Conservation (phyloP, 2,888 invertebrate genomes). For the Parthenolecanium corni region DNA sequence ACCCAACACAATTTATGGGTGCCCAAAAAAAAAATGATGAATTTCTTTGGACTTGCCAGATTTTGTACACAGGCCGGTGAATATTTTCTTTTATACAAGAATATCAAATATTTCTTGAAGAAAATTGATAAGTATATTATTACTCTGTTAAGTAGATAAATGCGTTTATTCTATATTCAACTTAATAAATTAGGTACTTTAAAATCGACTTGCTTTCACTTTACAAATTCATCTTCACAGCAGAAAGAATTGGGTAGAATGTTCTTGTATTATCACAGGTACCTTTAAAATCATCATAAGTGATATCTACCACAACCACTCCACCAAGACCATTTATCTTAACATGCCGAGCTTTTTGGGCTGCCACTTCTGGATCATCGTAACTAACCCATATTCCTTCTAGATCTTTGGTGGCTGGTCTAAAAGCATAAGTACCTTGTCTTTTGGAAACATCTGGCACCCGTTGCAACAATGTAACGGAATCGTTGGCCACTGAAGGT, state of each 20-base stretch:
- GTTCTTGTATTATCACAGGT: conserved; percentile 55
- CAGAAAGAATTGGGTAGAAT: conserved; percentile 65
- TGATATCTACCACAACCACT: conserved; percentile 60
- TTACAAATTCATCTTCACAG: conserved; percentile 40
- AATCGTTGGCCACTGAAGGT: conserved; percentile 42
- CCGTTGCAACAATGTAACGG: conserved; percentile 45
- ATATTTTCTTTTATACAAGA: too few relatives aligned
- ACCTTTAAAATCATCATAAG: conserved; percentile 70
- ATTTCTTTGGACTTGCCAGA: too few relatives aligned
- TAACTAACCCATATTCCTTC: conserved; percentile 67
- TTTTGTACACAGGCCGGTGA: too few relatives aligned
- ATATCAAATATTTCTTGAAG: too few relatives aligned
- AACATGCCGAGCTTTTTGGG: conserved; percentile 60
- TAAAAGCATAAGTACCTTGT: conserved; percentile 66
- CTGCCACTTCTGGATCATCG: conserved; percentile 71
- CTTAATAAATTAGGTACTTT: too few relatives aligned
- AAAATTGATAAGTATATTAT: too few relatives aligned
- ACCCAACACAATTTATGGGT: too few relatives aligned
- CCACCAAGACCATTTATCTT: conserved; percentile 66
- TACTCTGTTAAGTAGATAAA: too few relatives aligned
- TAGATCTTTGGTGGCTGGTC: conserved; percentile 45
- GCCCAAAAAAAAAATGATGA: too few relatives aligned
- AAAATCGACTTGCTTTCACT: too few relatives aligned
- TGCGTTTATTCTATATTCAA: too few relatives aligned
- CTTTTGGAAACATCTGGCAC: conserved; percentile 70